A percentile compares a stretch with the other conserved stretches of the same genome.
Conservation (phyloP, 2,888 invertebrate genomes). For the Platypus cylindrus region DNA sequence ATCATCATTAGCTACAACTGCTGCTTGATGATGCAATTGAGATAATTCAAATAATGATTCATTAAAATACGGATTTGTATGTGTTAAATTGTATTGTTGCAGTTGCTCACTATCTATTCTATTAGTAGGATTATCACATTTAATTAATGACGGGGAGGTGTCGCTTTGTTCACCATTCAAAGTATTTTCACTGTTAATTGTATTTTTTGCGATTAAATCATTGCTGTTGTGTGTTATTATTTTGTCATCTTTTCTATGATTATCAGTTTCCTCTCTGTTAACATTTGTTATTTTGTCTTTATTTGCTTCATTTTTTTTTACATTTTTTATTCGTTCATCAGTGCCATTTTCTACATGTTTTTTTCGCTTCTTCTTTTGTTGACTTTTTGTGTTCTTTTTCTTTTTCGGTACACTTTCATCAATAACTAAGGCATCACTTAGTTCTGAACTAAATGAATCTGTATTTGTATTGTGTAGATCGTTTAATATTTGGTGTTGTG, state of each 20-base stretch:
- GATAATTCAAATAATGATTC: conserved; percentile 33
- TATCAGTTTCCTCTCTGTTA: background rate
- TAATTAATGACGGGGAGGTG: too few relatives aligned
- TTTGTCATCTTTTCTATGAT: background rate
- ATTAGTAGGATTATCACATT: conserved; percentile 13
- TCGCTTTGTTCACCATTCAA: conserved; percentile 5
- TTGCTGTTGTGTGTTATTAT: conserved; percentile 1
- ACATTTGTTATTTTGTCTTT: background rate
- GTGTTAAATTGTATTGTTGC: too few relatives aligned
- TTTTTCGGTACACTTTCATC: conserved; percentile 28
- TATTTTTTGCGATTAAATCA: conserved; percentile 4
- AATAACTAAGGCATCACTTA: conserved; percentile 33
- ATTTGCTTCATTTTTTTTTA: conserved; percentile 1
- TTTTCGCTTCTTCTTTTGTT: conserved; percentile 12
- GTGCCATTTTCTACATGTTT: conserved; percentile 6
- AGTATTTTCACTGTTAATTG: conserved; percentile 2
- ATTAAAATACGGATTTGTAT: conserved; percentile 33
- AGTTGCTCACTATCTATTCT: conserved; percentile 9
- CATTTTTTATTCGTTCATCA: background rate
- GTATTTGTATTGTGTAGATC: conserved; percentile 19
- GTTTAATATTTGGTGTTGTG: too few relatives aligned
- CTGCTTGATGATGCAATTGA: conserved; percentile 25
- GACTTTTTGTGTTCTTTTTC: conserved; percentile 16
- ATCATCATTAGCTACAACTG: conserved; percentile 16
- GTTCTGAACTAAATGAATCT: conserved; percentile 31